Evolutionary conservation across 2,113 vertebrate species (phyloP).

Genomic region (Leptobrachium ailaonicum): DNA sequence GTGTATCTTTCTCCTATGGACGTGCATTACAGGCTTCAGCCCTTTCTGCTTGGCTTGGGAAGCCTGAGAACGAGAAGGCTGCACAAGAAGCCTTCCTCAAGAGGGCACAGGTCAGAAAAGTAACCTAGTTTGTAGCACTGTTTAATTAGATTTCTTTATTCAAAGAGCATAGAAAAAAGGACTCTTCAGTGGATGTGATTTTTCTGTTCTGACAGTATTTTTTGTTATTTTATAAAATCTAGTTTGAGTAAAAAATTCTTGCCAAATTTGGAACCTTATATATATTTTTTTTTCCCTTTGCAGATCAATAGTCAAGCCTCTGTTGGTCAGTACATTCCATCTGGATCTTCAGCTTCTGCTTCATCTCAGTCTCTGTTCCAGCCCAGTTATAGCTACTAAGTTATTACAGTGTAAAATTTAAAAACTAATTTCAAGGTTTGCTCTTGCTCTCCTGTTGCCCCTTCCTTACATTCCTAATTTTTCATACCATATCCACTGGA

Average conservation of each 20-base stretch:
- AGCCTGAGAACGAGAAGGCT: constrained; percentile 81
- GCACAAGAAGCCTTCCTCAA: constrained; percentile 83
- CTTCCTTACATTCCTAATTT: too few species aligned
- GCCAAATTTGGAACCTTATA: neutral
- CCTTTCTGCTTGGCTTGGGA: constrained; percentile 87
- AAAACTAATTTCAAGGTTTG: too few species aligned
- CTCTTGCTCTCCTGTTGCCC: too few species aligned
- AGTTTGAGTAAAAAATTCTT: neutral
- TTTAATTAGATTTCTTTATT: too few species aligned
- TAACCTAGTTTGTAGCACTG: neutral
- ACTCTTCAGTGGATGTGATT: too few species aligned
- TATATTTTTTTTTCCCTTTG: constrained; percentile 50
- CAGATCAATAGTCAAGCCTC: constrained; percentile 90
- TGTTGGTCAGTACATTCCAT: constrained; percentile 83
- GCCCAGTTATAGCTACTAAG: constrained; percentile 86
- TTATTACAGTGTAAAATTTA: too few species aligned
- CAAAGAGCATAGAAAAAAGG: too few species aligned
- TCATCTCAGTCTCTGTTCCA: constrained; percentile 87
- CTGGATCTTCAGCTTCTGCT: constrained; percentile 71
- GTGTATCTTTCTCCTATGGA: constrained; percentile 92
- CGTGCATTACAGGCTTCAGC: constrained; percentile 92
- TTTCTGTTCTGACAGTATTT: too few species aligned
- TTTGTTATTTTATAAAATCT: neutral
- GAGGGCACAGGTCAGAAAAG: constrained; percentile 78
- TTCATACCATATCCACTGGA: too few species aligned